Conservation (phyloP, 2,797 vertebrate genomes). For the Rachycentron canadum region DNA sequence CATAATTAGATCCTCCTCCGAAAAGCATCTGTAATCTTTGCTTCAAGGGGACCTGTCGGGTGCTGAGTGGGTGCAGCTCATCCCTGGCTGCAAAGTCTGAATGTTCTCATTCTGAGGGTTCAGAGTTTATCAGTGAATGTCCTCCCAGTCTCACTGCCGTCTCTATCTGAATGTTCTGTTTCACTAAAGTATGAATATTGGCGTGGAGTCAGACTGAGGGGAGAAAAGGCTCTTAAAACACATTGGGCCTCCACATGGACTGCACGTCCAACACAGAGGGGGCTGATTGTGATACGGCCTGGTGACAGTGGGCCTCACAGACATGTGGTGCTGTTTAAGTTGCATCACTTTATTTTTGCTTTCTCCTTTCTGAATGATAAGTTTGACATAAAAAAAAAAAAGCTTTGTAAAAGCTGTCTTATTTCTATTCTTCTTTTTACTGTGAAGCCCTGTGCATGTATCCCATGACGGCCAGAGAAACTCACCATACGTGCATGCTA, state of each 20-base stretch:
- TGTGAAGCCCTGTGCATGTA: background rate
- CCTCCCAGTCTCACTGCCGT: slow-evolving; percentile 76
- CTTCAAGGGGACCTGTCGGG: slow-evolving; percentile 21
- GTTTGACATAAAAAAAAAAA: slow-evolving; percentile 47
- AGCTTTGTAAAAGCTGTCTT: slow-evolving; percentile 61
- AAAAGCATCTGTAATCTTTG: slow-evolving; percentile 33
- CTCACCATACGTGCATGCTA: slow-evolving; percentile 13
- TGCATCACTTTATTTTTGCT: slow-evolving; percentile 48
- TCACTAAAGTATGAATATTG: slow-evolving; percentile 76
- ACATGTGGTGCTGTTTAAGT: slow-evolving; percentile 60
- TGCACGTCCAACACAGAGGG: slow-evolving; percentile 51
- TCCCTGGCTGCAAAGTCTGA: slow-evolving; percentile 69
- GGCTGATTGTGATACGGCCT: slow-evolving; percentile 64
- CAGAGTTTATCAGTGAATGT: slow-evolving; percentile 84
- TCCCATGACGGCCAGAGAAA: slow-evolving; percentile 4
- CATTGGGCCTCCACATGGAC: slow-evolving; percentile 68
- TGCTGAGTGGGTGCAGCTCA: slow-evolving; percentile 60
- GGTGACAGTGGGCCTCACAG: slow-evolving; percentile 59
- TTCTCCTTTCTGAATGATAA: slow-evolving; percentile 55
- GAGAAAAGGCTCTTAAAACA: slow-evolving; percentile 67
- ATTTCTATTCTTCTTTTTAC: slow-evolving; percentile 25
- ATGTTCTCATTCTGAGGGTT: slow-evolving; percentile 82
- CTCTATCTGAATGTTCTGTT: slow-evolving; percentile 81
- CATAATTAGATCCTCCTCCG: slow-evolving; percentile 27
- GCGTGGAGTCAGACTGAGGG: slow-evolving; percentile 53